Evolutionary conservation across 1,140 invertebrate genomes (phyloP), one percentile per base, ranked within the genome.

Genomic region (Matsumurasca onukii): DNA sequence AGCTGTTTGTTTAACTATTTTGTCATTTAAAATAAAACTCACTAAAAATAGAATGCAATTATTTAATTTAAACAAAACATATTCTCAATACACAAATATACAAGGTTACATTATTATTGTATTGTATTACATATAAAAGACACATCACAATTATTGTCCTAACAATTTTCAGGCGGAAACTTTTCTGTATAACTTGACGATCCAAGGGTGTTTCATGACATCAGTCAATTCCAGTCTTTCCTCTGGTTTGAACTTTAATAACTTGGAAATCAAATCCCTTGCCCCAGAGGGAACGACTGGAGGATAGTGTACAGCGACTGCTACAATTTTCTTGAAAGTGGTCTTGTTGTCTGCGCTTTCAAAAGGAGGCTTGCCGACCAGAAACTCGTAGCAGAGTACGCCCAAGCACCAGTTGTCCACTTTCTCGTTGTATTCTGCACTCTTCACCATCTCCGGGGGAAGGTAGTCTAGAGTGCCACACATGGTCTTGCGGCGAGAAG

Each of bases 381-480:
- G 82, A 80, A 99, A 97, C 82, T 99, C 97, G 77, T 97, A 99
- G 72, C 93, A 91, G 0, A 98, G 82, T 39, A 99, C 89, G 29
- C 97, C 97, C 49, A 98, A 82, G 79, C 93, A 95, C 94, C 94
- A 97, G 64, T 92, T 84, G 79, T 97, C 93, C 1, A 94, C 91
- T 66, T 86, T 86, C 51, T 91, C 85, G 74, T 91, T 87, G 76
- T 97, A 95, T 0, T 83, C 77, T 76, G 87, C 83, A 5, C 88
- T 84, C 68, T 86, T 85, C 13, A 97, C 85, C 93, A 98, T 97
- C 81, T 98, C 95, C 2, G 95, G 95, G 12, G 95, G 91, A 5
- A 98, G 80, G 79, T 98, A 98, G 80, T 98, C 95, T 34, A 96
- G 79, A 2, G 95, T 98, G 3, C 94, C 95, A 78, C 94, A 97